Conservation (phyloP, 1,140 invertebrate species). For the Caenorhabditis briggsae region DNA sequence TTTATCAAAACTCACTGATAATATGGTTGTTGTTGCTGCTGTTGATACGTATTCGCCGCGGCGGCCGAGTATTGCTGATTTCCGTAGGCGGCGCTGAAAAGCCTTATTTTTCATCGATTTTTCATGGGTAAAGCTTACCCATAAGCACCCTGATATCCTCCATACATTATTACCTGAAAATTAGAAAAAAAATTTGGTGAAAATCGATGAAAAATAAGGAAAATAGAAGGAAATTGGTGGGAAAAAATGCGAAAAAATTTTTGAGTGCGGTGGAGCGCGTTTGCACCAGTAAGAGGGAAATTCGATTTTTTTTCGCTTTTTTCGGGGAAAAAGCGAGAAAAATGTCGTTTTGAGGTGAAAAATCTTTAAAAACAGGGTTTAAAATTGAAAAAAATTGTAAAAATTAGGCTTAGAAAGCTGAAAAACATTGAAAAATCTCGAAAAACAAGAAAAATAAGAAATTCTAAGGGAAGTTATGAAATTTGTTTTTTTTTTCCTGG, state of each 20-base stretch:
- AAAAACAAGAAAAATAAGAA: no score
- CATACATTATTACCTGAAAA: conserved; percentile 29
- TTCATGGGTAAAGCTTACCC: neutral
- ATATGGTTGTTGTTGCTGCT: neutral
- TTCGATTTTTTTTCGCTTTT: neutral
- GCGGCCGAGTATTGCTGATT: neutral
- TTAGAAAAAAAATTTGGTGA: neutral
- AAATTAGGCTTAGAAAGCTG: no score
- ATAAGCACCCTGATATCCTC: conserved; percentile 25
- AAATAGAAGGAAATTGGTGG: neutral
- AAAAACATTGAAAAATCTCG: no score
- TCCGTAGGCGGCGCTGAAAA: conserved; percentile 26
- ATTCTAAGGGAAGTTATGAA: no score
- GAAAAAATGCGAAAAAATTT: neutral
- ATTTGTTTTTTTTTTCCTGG: no score
- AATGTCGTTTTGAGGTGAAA: neutral
- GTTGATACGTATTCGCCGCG: neutral
- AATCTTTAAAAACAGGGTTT: neutral
- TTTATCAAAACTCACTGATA: neutral
- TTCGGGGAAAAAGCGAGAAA: neutral
- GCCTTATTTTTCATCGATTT: neutral
- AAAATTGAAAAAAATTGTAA: neutral
- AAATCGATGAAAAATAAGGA: neutral
- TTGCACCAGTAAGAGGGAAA: neutral
- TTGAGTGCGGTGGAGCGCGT: conserved; percentile 17